These are phyloP conservation scores for Pogonognathellus flavescens DNA, from an alignment of 1,140 invertebrate species.

Conservation along the genomic window DNA sequence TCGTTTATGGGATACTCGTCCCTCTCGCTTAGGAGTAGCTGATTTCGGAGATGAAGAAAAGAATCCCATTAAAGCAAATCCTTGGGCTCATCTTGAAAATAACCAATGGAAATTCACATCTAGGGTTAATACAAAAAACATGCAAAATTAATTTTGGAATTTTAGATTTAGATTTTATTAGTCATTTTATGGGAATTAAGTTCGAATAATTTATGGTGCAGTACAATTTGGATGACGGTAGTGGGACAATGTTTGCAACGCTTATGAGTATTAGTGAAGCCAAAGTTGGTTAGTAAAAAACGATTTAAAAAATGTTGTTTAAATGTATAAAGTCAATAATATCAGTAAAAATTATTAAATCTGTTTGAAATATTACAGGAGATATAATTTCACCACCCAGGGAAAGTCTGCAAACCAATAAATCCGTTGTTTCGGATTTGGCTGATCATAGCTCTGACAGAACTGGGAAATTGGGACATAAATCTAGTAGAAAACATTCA, in stretches of 20 bases:
- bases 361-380: not conserved
- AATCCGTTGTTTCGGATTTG: not conserved
- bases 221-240: conserved; percentile 59
- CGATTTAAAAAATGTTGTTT: too few relatives aligned
- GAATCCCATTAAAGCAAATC: conserved; percentile 52
- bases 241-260: conserved; percentile 38
- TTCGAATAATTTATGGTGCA: too few relatives aligned
- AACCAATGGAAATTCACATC: conserved; percentile 61
- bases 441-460: not conserved
- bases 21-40: conserved; percentile 44
- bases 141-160: too few relatives aligned
- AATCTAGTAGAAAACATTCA: not conserved
- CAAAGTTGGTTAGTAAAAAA: conserved; percentile 10
- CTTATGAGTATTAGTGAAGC: conserved; percentile 53
- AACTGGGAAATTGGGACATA: not conserved
- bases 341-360: too few relatives aligned
- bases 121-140: too few relatives aligned
- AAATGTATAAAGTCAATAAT: too few relatives aligned
- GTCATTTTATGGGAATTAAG: too few relatives aligned
- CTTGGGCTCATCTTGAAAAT: conserved; percentile 62
- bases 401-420: not conserved
- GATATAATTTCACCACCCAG: not conserved
- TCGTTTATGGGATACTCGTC: conserved; percentile 63
- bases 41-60: conserved; percentile 47
- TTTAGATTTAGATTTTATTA: too few relatives aligned